Percentiles rank a stretch among this genome's conserved stretches.
phyloP scores from a whole-genome alignment of 2,113 vertebrate species.

The Aegotheles bennettii region DNA sequence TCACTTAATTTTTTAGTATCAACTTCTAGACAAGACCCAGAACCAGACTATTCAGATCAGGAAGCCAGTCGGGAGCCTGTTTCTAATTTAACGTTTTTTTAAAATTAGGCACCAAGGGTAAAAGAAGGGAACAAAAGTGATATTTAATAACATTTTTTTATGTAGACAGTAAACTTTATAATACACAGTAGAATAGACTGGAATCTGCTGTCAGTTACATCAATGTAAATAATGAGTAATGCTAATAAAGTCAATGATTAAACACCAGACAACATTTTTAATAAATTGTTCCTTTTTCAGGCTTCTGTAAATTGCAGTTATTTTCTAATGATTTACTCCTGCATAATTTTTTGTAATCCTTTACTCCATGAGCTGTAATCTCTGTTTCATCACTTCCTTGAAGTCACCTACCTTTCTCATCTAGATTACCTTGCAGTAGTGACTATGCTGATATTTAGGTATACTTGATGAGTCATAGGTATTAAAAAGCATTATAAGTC shows the following conservation, averaged over 20 bases:
- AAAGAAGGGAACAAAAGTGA: neutral
- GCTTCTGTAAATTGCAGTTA: neutral
- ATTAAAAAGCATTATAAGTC: neutral
- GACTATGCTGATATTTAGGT: neutral
- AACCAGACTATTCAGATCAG: neutral
- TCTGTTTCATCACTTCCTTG: neutral
- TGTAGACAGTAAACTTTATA: neutral
- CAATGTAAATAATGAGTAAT: neutral
- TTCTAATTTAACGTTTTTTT: neutral
- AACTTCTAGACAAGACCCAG: neutral
- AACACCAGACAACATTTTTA: neutral
- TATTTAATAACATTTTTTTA: neutral
- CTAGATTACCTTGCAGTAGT: neutral
- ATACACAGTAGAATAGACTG: neutral
- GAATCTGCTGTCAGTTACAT: neutral
- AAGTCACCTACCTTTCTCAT: neutral
- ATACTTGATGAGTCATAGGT: neutral
- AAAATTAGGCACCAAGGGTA: accelerated
- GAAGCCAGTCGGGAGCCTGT: neutral
- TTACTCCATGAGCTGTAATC: neutral
- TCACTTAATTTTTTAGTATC: neutral
- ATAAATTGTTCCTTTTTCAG: neutral
- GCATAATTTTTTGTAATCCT: neutral
- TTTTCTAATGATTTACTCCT: neutral
- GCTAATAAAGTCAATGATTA: neutral